Evolutionary conservation across 2,113 vertebrate species (phyloP), one percentile per base, ranked within the genome.

Genomic region (Synchiropus splendidus): DNA sequence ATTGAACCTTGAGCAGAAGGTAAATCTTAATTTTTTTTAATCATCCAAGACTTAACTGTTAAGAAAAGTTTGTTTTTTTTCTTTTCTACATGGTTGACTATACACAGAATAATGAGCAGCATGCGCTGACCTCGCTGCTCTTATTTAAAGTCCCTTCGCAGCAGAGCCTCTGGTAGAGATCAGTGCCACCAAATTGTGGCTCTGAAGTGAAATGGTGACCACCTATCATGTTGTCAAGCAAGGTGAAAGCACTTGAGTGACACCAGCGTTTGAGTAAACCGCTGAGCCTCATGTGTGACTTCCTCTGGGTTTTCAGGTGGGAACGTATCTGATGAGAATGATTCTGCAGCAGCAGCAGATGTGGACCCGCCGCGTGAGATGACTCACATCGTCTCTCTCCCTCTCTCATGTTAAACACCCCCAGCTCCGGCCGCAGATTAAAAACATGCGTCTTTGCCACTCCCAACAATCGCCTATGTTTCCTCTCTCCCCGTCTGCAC

Each of bases 261-360:
- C 41, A 50, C 45, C 16, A 42, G 36, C 18, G 16, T 18, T 45
- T 41, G 51, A 61, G 68, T 76, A 54, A 74, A 76, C 54, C 56
- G 45, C 58, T 46, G 53, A 48, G 49, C 58, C 62, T 59, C 58
- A 64, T 48, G 61, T 71, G 66, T 67, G 60, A 70, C 31, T 39
- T 66, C 65, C 41, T 34, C 36, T 12, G 31, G 50, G 60, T 39
- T 52, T 43, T 52, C 11, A 39, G 33, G 37, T 12, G 35, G 39
- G 21, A 53, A 56, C 13, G 10, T 39, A 9, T 12, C n/a, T 35
- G 40, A 46, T 51, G 60, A 27, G 21, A 27, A 27, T 4, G 8
- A 4, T 4, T 27, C 4, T 27, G 4, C 21, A 5, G 21, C 21
- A 27, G 21, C 21, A 27, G 21, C 21, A n/a, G n/a, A n/a, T n/a